These are phyloP conservation scores for Mastomys coucha DNA, from an alignment of 2,113 vertebrate genomes.

Conservation along the genomic window DNA sequence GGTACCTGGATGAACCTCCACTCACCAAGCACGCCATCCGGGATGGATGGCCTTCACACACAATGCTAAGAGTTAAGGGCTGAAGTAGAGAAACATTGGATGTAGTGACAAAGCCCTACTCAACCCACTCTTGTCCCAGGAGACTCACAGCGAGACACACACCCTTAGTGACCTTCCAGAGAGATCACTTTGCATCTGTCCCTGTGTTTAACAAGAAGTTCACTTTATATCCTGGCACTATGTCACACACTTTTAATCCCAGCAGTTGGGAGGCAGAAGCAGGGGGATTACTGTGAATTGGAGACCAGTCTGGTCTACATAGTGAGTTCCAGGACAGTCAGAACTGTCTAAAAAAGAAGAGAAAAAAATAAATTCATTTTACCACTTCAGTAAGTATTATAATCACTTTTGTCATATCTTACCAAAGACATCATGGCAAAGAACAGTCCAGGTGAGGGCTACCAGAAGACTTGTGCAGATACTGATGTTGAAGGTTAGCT, in stretches of 20 bases:
- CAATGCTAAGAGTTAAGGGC: neutral
- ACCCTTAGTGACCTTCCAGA: conserved; percentile 36
- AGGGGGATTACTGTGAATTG: neutral
- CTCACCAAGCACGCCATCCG: neutral
- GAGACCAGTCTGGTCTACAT: neutral
- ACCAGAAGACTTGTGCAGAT: neutral
- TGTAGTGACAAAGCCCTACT: neutral
- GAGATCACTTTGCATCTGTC: conserved; percentile 11
- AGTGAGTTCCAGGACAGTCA: neutral
- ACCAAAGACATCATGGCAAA: neutral
- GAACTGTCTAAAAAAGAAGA: neutral
- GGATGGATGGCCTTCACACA: neutral
- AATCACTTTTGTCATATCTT: conserved; percentile 32
- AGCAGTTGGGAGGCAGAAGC: neutral
- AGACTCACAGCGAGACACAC: neutral
- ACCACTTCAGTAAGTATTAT: conserved; percentile 33
- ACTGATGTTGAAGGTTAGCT: neutral
- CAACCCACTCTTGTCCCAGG: neutral
- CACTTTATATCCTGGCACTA: conserved; percentile 10
- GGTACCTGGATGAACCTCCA: neutral
- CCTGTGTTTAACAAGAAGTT: conserved; percentile 53
- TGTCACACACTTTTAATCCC: too few relatives aligned
- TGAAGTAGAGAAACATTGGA: neutral
- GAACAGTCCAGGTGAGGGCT: neutral
- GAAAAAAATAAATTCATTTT: conserved; percentile 20